Evolutionary conservation across 1,140 invertebrate genomes (phyloP), one percentile per base, ranked within the genome.

Genomic region (Papilio xuthus): DNA sequence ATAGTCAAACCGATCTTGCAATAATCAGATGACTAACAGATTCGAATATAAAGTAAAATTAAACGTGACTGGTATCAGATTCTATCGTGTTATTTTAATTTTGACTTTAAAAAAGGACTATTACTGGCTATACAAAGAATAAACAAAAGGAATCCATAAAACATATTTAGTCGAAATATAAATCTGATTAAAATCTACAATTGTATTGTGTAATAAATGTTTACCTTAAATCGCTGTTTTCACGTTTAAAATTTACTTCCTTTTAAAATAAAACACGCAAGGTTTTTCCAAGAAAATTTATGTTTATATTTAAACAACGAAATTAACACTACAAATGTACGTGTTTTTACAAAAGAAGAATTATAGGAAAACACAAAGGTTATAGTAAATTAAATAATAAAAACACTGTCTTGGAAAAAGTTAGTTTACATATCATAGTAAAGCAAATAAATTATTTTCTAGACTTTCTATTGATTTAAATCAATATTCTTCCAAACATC

Each of bases 181-280:
- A 63, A 63, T 63, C 26, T 28, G 60, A 63, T 63, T 8, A 60
- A 2, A 63, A 63, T 63, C 60, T 63, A 63, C 60, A 28, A 63
- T 28, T 13, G 60, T 63, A 63, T 28, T 26, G 12, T 28, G 60
- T 63, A 28, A 63, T 26, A 63, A 63, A 63, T 63, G 20, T 63
- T 28, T 28, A 63, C 23, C 60, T 28, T 63, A 63, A 63, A 63
- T 50, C 47, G n/a, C 47, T 15, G n/a, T 63, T 26, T 60, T 26
- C 60, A 26, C 26, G 60, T 63, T 63, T 63, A 26, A 63, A 63
- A 28, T 63, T 28, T 9, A 63, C 60, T 63, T 63, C 60, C 60
- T 63, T 32, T 63, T 63, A 63, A 63, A 63, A 63, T 63, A 63
- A 63, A 63, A 63, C 60, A 63, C 60, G 60, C 23, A 63, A 28